Conservation (phyloP, 2,797 vertebrate species). For the Sciurus carolinensis region DNA sequence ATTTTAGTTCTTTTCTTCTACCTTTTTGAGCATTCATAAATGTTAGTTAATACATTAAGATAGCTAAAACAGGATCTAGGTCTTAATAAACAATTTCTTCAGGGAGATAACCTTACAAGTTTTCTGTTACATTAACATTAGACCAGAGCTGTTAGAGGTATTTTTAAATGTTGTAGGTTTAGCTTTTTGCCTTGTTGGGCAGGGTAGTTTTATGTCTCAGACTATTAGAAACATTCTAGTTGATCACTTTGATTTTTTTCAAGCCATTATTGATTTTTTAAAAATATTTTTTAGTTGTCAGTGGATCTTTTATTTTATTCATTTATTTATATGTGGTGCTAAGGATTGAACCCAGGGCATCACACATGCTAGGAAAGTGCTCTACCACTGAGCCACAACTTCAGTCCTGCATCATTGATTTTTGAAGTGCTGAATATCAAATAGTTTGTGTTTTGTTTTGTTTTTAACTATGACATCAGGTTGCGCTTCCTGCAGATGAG, state of each 20-base stretch:
- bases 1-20: neutral
- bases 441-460: neutral
- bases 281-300: no score
- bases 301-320: no score
- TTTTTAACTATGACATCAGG: slow-evolving; percentile 88
- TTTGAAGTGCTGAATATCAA: neutral
- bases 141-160: neutral
- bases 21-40: slow-evolving; percentile 19
- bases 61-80: neutral
- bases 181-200: slow-evolving; percentile 35
- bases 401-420: neutral
- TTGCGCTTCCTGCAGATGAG: slow-evolving; percentile 94
- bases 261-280: neutral
- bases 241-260: slow-evolving; percentile 11
- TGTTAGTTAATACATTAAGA: neutral
- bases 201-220: neutral
- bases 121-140: neutral
- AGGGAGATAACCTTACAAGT: neutral
- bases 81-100: neutral
- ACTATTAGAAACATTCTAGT: neutral
- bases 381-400: no score
- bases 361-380: no score
- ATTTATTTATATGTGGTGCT: no score
- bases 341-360: no score
- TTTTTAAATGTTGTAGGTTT: neutral